Base-by-base conservation (phyloP, 2,888 invertebrate species). In the Argynnis bischoffii region DNA sequence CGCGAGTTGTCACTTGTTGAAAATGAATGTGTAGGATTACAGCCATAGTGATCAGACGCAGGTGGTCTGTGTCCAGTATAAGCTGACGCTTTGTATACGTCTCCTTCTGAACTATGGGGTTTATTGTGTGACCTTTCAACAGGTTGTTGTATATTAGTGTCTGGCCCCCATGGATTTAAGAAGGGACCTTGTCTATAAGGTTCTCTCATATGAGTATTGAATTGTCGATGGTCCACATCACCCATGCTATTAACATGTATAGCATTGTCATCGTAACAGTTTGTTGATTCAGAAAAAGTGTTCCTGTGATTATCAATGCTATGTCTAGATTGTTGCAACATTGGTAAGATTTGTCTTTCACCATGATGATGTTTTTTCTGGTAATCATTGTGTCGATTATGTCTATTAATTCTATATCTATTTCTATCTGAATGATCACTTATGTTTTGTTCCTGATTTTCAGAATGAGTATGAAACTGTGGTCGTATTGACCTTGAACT, bases 1-100 rank as follows among this genome's bases (percentile, higher is more conserved):
- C 89, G 82, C 26, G 90, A 89, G 66, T 85, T 89, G 69, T 87
- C 89, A 61, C 80, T 80, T 2, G 78, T 77, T 18, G 86, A 77
- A 53, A 69, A 64, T 8, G 59, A 64, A 16, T 64, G 41, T 26
- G 81, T 81, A 56, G 86, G 78, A 65, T 83, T 87, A 2, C 83
- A 79, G 21, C 83, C 87, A 77, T 91, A 92, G 72, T 92, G 89
- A 72, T 92, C 92, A 54, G 90, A 90, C n/a, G 92, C 78, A 26
- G 90, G 92, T 48, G 92, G 92, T 68, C 92, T 84, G 69, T 92
- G 92, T 3, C 90, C 89, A 54, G 85, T 76, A 70, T 87, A 89
- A 60, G 72, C 63, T 53, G 82, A 80, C 55, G 77, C 64, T 74
- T 78, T 83, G 66, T 75, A 83, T 13, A 69, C 70, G n/a, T 89